Conservation (phyloP, 2,888 invertebrate species). For the Aethes cnicana region DNA sequence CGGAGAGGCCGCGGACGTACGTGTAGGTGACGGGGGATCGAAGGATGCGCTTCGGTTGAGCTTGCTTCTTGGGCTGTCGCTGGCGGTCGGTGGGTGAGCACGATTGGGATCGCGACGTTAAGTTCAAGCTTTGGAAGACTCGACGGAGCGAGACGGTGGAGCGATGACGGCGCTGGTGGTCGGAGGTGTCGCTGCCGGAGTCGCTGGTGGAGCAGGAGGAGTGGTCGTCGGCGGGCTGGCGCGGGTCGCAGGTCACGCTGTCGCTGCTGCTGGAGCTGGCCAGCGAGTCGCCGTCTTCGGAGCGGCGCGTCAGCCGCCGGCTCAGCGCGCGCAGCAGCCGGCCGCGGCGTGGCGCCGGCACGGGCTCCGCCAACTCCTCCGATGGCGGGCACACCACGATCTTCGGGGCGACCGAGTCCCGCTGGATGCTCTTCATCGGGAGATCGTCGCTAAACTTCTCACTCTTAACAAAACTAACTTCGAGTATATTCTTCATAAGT, state of each 20-base stretch:
- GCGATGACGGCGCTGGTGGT: constrained; percentile 71
- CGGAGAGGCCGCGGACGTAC: constrained; percentile 90
- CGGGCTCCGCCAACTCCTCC: constrained; percentile 80
- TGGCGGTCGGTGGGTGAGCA: constrained; percentile 79
- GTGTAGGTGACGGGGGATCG: constrained; percentile 90
- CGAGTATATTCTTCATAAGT: constrained; percentile 71
- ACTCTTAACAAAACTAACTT: constrained; percentile 58
- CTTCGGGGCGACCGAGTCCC: constrained; percentile 67
- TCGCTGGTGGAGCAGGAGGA: constrained; percentile 84
- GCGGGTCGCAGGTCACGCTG: constrained; percentile 66
- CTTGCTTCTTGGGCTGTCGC: constrained; percentile 80
- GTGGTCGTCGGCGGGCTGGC: constrained; percentile 56
- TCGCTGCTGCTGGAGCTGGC: constrained; percentile 76
- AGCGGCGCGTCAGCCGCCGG: constrained; percentile 82
- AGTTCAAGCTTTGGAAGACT: constrained; percentile 86
- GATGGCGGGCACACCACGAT: constrained; percentile 77
- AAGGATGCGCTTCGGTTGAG: constrained; percentile 88
- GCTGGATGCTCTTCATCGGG: constrained; percentile 54
- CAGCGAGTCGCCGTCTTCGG: constrained; percentile 66
- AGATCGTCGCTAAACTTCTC: constrained; percentile 62
- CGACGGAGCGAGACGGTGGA: constrained; percentile 86
- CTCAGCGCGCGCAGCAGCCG: constrained; percentile 86
- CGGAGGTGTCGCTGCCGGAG: constrained; percentile 84
- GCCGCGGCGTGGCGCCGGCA: constrained; percentile 81
- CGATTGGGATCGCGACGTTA: constrained; percentile 85